Base-by-base conservation (phyloP, 2,113 vertebrate species). In the Perca flavescens region DNA sequence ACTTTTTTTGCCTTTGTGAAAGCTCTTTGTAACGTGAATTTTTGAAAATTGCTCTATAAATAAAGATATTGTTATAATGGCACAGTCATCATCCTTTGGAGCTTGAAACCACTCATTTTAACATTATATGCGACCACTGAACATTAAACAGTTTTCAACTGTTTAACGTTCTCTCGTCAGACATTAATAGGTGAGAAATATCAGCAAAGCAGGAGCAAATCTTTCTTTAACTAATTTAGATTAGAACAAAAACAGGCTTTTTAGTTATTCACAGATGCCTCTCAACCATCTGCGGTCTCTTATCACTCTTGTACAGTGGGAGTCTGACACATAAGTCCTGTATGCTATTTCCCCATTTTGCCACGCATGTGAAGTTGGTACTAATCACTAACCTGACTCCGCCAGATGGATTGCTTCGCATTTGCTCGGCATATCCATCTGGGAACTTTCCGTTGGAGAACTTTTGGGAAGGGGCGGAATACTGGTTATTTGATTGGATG, bases 211-310 rank as follows among this genome's bases (percentile, higher is more conserved):
- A 5, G 13, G 13, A 28, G 49, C 22, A 57, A 58, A 67, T 56
- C 60, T 43, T 43, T 77, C 11, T 75, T 64, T 54, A 52, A 25
- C 31, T 72, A 76, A 64, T 62, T 89, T 16, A 46, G 89, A 94
- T 92, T 86, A 89, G 76, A 91, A 89, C 91, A 93, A 69, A 50
- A 64, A 31, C 36, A 61, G 56, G 22, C n/a, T 62, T 19, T 54
- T 31, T 40, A 43, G 5, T 34, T 34, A 28, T 17, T 40, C 16
- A 60, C 67, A 58, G 60, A 69, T 40, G 40, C 16, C 7, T 28
- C 7, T 34, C 4, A 22, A 6, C 16, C 52, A 5, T 19, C 31
- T 31, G 0, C 52, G 43, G 36, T 17, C 1, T 47, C 56, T 40
- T 9, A 19, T 77, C 57, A 21, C 17, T 70, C 5, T 13, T n/a